A percentile compares a stretch with the other conserved stretches of the same genome.
These are phyloP conservation scores for Anser cygnoides DNA, from an alignment of 2,113 vertebrate species.

Conservation along the genomic window DNA sequence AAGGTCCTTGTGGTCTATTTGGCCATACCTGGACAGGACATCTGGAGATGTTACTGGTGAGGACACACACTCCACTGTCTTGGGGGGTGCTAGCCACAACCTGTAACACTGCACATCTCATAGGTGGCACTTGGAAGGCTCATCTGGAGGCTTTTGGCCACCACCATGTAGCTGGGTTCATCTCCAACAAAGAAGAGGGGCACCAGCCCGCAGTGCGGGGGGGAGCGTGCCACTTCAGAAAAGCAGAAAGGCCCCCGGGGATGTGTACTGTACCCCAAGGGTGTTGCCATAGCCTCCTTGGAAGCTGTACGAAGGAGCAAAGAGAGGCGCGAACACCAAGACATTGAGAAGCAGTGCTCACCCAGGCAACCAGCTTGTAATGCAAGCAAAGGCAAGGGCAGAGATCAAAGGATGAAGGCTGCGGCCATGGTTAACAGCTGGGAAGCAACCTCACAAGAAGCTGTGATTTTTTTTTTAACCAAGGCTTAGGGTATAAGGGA, in stretches of 20 bases:
- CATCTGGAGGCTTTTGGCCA: neutral
- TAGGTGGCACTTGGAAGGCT: neutral
- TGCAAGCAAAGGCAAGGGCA: neutral
- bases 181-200: neutral
- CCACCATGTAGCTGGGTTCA: neutral
- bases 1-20: neutral
- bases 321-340: neutral
- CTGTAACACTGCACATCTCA: neutral
- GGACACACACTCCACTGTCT: neutral
- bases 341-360: neutral
- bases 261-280: too few relatives aligned
- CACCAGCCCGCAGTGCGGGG: neutral
- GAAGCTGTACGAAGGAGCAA: neutral
- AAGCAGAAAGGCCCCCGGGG: neutral
- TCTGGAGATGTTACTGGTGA: neutral
- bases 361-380: neutral
- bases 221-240: neutral
- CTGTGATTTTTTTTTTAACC: neutral
- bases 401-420: neutral
- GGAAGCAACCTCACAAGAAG: neutral
- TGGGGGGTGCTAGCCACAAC: neutral
- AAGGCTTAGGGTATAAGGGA: neutral
- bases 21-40: neutral
- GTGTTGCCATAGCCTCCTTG: neutral
- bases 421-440: neutral